Evolutionary conservation across 2,888 invertebrate genomes (phyloP), one percentile per base, ranked within the genome.

Genomic region (Hesperia comma): DNA sequence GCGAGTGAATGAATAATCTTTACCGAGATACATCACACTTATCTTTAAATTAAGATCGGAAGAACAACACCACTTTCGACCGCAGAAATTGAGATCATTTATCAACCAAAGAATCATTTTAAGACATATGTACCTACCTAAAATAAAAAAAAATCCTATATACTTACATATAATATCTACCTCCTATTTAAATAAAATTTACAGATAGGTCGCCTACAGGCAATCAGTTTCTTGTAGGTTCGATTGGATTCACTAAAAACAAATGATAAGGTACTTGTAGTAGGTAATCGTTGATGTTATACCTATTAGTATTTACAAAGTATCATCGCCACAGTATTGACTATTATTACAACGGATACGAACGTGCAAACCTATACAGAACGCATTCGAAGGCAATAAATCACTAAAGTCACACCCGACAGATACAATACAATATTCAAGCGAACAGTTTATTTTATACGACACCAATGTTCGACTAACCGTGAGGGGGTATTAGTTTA

Each of bases 41-140:
- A 64, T 58, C 58, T 64, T 53, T 64, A 64, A 58, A 64, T 64
- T 64, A 58, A 56, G 53, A 64, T 64, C 64, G 56, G 14, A 64
- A 19, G n/a, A 64, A 41, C 57, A 19, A 58, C 21, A 8, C 58
- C 32, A 64, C 57, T 57, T 51, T 15, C 40, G 15, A 19, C 19
- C 7, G 55, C 19, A 12, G 12, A 51, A 57, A 63, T 57, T 37
- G 51, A 51, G 51, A 26, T 19, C 51, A 40, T 57, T 49, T 49
- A 49, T 49, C 49, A 49, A 49, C 12, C 10, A 12, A 19, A 49
- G 26, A 26, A 49, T 19, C 10, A 49, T 19, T 49, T 6, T 12
- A 19, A 19, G 10, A 26, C 26, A 26, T 43, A 43, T 19, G 17
- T 46, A 46, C 17, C 17, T 46, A 17, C 7, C 37, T 37, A 37